Conservation (phyloP, 2,113 vertebrate species). For the Cyphomyrus plagiostoma region DNA sequence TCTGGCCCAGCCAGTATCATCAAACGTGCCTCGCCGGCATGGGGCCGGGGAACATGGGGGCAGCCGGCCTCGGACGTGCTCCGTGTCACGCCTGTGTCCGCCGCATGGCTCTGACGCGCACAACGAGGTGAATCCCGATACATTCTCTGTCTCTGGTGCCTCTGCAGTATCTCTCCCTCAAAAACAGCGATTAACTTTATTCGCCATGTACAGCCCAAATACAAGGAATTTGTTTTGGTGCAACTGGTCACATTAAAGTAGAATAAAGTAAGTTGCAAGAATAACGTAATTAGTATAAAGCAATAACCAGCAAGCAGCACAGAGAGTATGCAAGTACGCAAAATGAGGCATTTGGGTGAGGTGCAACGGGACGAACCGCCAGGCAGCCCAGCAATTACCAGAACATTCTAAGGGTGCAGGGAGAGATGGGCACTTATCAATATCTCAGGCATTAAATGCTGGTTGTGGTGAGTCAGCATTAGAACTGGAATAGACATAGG, state of each 20-base stretch:
- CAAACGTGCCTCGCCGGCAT: background rate
- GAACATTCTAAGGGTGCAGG: background rate
- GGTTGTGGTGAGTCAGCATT: background rate
- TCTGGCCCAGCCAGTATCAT: constrained; percentile 13
- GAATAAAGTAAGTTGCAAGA: background rate
- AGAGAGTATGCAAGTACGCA: background rate
- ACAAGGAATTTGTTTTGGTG: background rate
- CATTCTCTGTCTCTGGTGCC: background rate
- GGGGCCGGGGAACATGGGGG: background rate
- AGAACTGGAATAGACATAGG: background rate
- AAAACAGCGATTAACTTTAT: background rate
- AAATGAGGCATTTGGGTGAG: background rate
- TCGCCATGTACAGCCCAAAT: background rate
- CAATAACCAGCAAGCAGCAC: background rate
- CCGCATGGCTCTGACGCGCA: background rate
- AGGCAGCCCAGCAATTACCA: background rate
- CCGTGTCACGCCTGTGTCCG: background rate
- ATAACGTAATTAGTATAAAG: background rate
- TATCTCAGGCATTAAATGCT: background rate
- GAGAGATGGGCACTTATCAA: background rate
- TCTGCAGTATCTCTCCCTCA: background rate
- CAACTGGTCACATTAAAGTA: background rate
- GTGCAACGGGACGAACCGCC: background rate
- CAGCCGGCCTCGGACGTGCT: background rate
- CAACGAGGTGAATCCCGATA: background rate